phyloP scores from a whole-genome alignment of 2,888 invertebrate species.

The Drosophila putrida region DNA sequence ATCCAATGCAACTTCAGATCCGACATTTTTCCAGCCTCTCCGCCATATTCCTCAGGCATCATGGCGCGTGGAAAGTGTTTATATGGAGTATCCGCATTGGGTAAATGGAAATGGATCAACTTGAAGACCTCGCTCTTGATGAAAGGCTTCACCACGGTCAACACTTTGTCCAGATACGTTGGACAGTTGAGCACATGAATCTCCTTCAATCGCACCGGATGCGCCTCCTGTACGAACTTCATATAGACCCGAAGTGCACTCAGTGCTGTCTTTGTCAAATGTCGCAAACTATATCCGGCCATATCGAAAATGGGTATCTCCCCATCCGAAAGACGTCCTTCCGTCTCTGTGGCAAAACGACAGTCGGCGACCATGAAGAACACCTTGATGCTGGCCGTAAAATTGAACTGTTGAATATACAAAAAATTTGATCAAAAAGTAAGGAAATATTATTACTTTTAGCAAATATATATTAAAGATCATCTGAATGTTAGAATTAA shows the following conservation, averaged over 20 bases:
- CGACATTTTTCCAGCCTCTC: conserved; percentile 87
- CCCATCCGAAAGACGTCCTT: conserved; percentile 87
- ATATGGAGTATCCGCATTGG: conserved; percentile 88
- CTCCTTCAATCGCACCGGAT: conserved; percentile 89
- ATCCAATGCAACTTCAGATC: conserved; percentile 88
- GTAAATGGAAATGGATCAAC: conserved; percentile 90
- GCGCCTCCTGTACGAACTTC: conserved; percentile 91
- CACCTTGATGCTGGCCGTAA: conserved; percentile 89
- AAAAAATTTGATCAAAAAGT: background rate
- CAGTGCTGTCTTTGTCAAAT: conserved; percentile 88
- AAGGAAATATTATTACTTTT: no score
- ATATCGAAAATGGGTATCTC: conserved; percentile 91
- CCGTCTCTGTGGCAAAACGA: conserved; percentile 86
- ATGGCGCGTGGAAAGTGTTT: conserved; percentile 88
- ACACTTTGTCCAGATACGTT: conserved; percentile 88
- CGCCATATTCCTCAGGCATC: conserved; percentile 90
- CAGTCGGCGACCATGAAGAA: conserved; percentile 91
- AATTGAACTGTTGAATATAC: conserved; percentile 86
- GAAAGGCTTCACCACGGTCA: conserved; percentile 88
- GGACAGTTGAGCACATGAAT: conserved; percentile 90
- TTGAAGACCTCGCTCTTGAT: conserved; percentile 89
- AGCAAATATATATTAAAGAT: background rate
- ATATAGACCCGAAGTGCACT: conserved; percentile 89
- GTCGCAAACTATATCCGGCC: conserved; percentile 88
- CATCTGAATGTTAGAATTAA: background rate